Percentiles rank a stretch among this genome's conserved stretches.
These are phyloP conservation scores for Chloroclysta siterata DNA, from an alignment of 2,888 invertebrate genomes.

Conservation along the genomic window DNA sequence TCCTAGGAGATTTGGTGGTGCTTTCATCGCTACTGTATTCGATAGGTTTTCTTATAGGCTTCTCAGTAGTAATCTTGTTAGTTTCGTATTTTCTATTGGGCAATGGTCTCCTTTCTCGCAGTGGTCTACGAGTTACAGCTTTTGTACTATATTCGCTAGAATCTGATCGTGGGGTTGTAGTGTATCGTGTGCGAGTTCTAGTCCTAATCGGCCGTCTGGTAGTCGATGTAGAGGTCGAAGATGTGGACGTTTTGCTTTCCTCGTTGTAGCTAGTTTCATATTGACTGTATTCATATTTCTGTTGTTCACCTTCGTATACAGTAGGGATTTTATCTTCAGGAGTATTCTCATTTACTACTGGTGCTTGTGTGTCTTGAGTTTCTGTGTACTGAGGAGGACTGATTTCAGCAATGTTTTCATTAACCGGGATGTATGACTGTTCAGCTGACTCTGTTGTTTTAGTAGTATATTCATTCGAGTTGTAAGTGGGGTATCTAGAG, in stretches of 20 bases:
- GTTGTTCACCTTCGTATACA: conserved; percentile 38
- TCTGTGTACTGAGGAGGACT: conserved; percentile 51
- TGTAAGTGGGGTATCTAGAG: conserved; percentile 62
- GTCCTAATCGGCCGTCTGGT: conserved; percentile 56
- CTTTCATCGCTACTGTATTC: conserved; percentile 55
- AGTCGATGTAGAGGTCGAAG: conserved; percentile 68
- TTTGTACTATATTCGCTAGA: conserved; percentile 73
- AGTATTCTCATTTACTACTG: conserved; percentile 47
- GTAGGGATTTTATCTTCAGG: conserved; percentile 44
- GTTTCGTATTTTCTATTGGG: conserved; percentile 70
- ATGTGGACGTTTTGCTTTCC: conserved; percentile 51
- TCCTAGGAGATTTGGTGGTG: conserved; percentile 66
- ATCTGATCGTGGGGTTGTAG: conserved; percentile 69
- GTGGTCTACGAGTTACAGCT: conserved; percentile 76
- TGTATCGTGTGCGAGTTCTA: conserved; percentile 75
- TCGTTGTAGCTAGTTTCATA: conserved; percentile 57
- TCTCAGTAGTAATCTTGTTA: conserved; percentile 73
- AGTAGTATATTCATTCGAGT: conserved; percentile 59
- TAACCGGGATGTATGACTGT: conserved; percentile 39
- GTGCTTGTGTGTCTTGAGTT: conserved; percentile 53
- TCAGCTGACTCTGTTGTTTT: conserved; percentile 56
- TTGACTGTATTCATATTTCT: conserved; percentile 58
- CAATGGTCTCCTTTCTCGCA: conserved; percentile 81
- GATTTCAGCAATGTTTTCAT: conserved; percentile 37
- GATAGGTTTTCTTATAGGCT: conserved; percentile 56